Percentiles rank a stretch among this genome's conserved stretches.
Conservation (phyloP, 2,113 vertebrate genomes). For the Sciurus niger region DNA sequence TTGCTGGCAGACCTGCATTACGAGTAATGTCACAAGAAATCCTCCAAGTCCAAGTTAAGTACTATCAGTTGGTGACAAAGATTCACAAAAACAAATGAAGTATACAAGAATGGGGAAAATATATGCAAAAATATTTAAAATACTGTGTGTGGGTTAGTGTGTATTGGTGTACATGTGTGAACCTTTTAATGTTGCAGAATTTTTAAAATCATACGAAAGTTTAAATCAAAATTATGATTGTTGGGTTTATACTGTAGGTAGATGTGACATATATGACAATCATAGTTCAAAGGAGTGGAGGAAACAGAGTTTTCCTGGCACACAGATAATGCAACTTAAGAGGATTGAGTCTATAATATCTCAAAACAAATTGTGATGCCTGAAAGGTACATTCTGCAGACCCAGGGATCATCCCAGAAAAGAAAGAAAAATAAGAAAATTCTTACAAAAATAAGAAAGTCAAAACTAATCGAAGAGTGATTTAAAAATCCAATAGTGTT, state of each 20-base stretch:
- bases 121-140: not conserved
- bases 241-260: not conserved
- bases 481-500: not conserved
- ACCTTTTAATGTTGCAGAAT: not conserved
- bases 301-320: not conserved
- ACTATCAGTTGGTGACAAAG: not conserved
- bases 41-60: not conserved
- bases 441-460: not conserved
- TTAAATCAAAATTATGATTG: not conserved
- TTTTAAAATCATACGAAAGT: not conserved
- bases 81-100: not conserved
- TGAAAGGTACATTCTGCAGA: not conserved
- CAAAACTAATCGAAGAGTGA: not conserved
- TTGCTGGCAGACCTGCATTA: not conserved
- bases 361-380: not conserved
- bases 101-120: not conserved
- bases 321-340: not conserved
- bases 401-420: not conserved
- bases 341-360: not conserved
- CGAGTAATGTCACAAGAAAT: not conserved
- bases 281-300: not conserved
- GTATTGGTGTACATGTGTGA: too few species aligned
- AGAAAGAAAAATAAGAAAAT: not conserved
- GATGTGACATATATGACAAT: too few species aligned
- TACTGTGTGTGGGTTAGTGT: not conserved